Evolutionary conservation across 2,797 vertebrate genomes (phyloP).

Genomic region (Selene dorsalis): DNA sequence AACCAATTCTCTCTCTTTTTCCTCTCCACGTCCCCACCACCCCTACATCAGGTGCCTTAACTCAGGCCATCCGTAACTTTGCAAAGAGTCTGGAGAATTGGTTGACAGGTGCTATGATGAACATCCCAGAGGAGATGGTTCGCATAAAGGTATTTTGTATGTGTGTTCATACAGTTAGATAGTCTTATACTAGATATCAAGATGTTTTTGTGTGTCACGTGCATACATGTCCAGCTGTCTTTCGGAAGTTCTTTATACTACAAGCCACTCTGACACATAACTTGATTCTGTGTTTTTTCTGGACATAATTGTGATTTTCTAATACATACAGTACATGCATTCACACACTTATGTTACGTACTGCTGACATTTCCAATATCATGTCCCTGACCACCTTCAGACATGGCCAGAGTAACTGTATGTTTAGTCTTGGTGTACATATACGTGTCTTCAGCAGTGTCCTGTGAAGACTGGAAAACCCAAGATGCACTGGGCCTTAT

Average conservation of each 20-base stretch:
- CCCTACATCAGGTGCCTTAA: slow-evolving; percentile 92
- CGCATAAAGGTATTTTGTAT: slow-evolving; percentile 87
- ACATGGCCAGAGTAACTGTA: neutral
- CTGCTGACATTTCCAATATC: too few species aligned
- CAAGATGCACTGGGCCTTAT: neutral
- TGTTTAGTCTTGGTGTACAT: neutral
- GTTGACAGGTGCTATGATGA: slow-evolving; percentile 94
- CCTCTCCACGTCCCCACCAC: neutral
- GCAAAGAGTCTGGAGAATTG: slow-evolving; percentile 95
- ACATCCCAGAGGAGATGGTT: slow-evolving; percentile 96
- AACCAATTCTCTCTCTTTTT: neutral
- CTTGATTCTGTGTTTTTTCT: too few species aligned
- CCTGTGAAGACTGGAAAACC: neutral
- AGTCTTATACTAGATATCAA: too few species aligned
- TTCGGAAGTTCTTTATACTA: too few species aligned
- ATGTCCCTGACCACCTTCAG: neutral
- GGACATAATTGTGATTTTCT: too few species aligned
- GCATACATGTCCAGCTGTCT: too few species aligned
- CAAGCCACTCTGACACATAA: too few species aligned
- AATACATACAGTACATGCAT: too few species aligned
- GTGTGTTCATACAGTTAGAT: neutral
- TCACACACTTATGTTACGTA: too few species aligned
- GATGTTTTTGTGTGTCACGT: too few species aligned
- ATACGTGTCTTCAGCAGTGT: neutral
- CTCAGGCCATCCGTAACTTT: slow-evolving; percentile 96